Conservation (phyloP, 2,888 invertebrate genomes). For the Diarsia brunnea region DNA sequence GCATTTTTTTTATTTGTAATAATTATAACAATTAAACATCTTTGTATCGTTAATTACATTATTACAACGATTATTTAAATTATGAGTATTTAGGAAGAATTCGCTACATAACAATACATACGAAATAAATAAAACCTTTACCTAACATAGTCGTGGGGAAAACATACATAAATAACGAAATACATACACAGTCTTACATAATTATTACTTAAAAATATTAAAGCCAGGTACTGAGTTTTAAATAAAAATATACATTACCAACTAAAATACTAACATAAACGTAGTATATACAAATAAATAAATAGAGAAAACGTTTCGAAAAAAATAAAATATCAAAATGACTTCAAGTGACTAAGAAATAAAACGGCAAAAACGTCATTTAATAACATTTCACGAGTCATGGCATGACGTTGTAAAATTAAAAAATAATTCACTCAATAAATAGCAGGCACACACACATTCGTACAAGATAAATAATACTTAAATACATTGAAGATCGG, state of each 20-base stretch:
- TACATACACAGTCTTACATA: slow-evolving; percentile 70
- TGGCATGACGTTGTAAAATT: slow-evolving; percentile 71
- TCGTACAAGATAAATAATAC: slow-evolving; percentile 78
- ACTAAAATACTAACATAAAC: slow-evolving; percentile 72
- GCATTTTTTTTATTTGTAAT: slow-evolving; percentile 62
- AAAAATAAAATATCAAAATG: slow-evolving; percentile 60
- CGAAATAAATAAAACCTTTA: slow-evolving; percentile 40
- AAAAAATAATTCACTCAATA: slow-evolving; percentile 72
- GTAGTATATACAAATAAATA: slow-evolving; percentile 73
- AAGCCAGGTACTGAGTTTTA: slow-evolving; percentile 82
- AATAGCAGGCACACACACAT: slow-evolving; percentile 79
- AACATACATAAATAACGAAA: slow-evolving; percentile 50
- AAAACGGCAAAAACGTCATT: slow-evolving; percentile 45
- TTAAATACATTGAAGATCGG: slow-evolving; percentile 75
- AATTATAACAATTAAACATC: slow-evolving; percentile 58
- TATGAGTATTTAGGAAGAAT: slow-evolving; percentile 63
- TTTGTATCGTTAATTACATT: slow-evolving; percentile 56
- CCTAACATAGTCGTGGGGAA: slow-evolving; percentile 62
- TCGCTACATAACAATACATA: slow-evolving; percentile 46
- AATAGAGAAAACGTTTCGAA: slow-evolving; percentile 55
- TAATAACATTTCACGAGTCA: slow-evolving; percentile 53
- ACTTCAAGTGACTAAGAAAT: slow-evolving; percentile 65
- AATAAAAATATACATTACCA: slow-evolving; percentile 66
- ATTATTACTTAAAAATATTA: slow-evolving; percentile 83
- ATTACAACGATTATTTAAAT: slow-evolving; percentile 52